Evolutionary conservation across 2,113 vertebrate species (phyloP).

Genomic region (Tamias sibiricus): DNA sequence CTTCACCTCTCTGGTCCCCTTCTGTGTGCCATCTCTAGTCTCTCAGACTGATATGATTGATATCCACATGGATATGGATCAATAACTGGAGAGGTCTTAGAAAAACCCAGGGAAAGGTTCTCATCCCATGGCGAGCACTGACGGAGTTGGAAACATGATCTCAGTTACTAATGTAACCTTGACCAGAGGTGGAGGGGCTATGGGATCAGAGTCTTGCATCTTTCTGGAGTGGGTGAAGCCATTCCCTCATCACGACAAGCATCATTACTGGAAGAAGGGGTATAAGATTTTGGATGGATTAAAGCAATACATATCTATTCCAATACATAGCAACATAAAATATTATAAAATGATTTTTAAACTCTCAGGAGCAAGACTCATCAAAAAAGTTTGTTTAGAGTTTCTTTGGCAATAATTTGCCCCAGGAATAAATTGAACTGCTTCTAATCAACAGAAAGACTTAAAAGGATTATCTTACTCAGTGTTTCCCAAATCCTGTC

Average conservation of each 20-base stretch:
- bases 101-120: neutral
- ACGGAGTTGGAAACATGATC: neutral
- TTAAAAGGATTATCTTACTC: conserved; percentile 50
- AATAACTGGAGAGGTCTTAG: neutral
- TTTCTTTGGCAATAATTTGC: conserved; percentile 31
- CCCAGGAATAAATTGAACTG: conserved; percentile 24
- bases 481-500: conserved; percentile 30
- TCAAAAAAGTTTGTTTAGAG: conserved; percentile 40
- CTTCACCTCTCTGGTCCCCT: neutral
- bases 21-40: neutral
- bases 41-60: neutral
- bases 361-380: neutral
- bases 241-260: neutral
- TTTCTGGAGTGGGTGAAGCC: neutral
- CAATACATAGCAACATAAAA: neutral
- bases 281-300: neutral
- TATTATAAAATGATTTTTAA: neutral
- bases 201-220: accelerated
- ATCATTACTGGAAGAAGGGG: neutral
- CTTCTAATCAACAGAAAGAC: conserved; percentile 31
- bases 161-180: neutral
- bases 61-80: neutral
- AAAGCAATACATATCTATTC: neutral
- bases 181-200: neutral
- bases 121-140: neutral